phyloP scores from a whole-genome alignment of 2,113 vertebrate genomes.

The Periophthalmus modestus region DNA sequence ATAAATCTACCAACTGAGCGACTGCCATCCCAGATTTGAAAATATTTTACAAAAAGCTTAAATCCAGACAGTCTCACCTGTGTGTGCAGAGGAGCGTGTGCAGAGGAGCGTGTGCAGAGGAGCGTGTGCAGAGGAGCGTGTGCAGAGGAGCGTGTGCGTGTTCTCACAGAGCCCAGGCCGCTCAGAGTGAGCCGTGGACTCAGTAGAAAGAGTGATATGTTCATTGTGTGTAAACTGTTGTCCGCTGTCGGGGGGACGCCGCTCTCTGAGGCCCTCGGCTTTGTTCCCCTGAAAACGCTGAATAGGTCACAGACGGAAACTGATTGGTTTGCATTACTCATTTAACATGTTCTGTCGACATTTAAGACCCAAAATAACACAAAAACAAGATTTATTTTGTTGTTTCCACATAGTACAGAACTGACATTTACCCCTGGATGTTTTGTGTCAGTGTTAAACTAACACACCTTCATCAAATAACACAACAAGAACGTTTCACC shows the following conservation, averaged over 20 bases:
- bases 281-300: constrained; percentile 78
- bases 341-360: constrained; percentile 12
- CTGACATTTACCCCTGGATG: constrained; percentile 68
- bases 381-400: not conserved
- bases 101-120: not conserved
- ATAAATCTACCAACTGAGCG: too few relatives aligned
- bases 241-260: constrained; percentile 50
- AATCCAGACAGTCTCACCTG: not conserved
- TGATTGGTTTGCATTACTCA: constrained; percentile 71
- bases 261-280: constrained; percentile 44
- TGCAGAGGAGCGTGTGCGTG: not conserved
- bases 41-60: not conserved
- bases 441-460: constrained; percentile 27
- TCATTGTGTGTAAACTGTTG: constrained; percentile 49
- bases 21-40: not conserved
- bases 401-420: not conserved
- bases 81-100: too few relatives aligned
- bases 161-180: not conserved
- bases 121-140: too few relatives aligned
- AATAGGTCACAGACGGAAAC: constrained; percentile 67
- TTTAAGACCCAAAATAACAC: not conserved
- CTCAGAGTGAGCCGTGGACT: not conserved
- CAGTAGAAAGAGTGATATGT: constrained; percentile 2
- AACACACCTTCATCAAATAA: too few relatives aligned
- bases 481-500: too few relatives aligned